A percentile compares a stretch with the other conserved stretches of the same genome.
Conservation (phyloP, 2,113 vertebrate genomes). For the Panthera leo region DNA sequence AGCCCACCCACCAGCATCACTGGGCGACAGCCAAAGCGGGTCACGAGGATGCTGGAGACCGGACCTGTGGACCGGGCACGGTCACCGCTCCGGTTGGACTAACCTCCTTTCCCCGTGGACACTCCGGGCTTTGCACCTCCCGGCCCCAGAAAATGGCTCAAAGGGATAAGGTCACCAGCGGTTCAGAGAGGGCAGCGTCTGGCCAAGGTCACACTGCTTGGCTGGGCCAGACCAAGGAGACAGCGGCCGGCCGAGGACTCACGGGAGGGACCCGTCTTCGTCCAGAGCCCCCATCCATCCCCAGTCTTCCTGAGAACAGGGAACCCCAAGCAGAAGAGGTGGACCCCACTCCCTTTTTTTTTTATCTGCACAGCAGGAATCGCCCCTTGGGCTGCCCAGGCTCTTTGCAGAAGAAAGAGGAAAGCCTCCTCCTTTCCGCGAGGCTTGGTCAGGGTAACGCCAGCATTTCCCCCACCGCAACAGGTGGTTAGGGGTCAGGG, state of each 20-base stretch:
- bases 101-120: too few species aligned
- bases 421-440: too few species aligned
- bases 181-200: not conserved
- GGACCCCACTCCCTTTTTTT: too few species aligned
- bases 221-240: not conserved
- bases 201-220: not conserved
- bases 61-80: constrained; percentile 79
- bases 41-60: constrained; percentile 87
- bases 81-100: not conserved
- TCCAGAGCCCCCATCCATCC: not conserved
- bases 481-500: not conserved
- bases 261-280: too few species aligned
- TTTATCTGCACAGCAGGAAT: not conserved
- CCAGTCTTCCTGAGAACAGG: not conserved
- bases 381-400: not conserved
- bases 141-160: not conserved
- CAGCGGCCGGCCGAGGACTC: fast-evolving
- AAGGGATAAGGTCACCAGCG: not conserved
- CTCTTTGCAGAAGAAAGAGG: too few species aligned
- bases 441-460: not conserved
- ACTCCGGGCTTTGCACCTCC: not conserved
- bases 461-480: not conserved
- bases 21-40: constrained; percentile 86
- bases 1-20: constrained; percentile 87
- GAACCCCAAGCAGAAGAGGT: not conserved